Conservation (phyloP, 2,113 vertebrate species). For the Oplegnathus fasciatus region DNA sequence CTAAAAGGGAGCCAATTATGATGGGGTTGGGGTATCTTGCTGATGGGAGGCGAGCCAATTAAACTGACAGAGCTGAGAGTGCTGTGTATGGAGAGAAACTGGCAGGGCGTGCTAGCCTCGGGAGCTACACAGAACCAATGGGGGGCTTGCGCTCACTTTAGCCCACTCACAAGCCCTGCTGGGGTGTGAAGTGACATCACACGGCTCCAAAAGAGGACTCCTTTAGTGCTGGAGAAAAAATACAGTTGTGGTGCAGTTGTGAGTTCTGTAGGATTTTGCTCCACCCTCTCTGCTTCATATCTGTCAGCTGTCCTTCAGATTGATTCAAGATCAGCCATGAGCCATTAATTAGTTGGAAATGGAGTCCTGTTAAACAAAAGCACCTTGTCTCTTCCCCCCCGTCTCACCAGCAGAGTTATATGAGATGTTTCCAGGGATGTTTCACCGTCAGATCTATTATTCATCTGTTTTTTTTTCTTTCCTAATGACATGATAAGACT, state of each 20-base stretch:
- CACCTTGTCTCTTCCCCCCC: constrained; percentile 59
- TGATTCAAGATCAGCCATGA: constrained; percentile 57
- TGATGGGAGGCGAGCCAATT: constrained; percentile 84
- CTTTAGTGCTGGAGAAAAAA: constrained; percentile 20
- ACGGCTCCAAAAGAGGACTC: constrained; percentile 47
- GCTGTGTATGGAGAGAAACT: constrained; percentile 64
- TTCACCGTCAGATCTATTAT: constrained; percentile 83
- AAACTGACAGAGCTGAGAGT: constrained; percentile 79
- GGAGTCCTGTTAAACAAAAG: constrained; percentile 78
- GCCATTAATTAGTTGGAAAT: constrained; percentile 75
- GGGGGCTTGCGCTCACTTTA: constrained; percentile 58
- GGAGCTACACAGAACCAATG: constrained; percentile 63
- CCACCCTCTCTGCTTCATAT: constrained; percentile 16
- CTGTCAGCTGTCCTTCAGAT: constrained; percentile 48
- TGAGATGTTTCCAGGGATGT: constrained; percentile 66
- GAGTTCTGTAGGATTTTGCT: not conserved
- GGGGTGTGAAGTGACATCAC: constrained; percentile 71
- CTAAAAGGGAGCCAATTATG: constrained; percentile 83
- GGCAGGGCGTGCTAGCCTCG: constrained; percentile 62
- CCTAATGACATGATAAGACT: constrained; percentile 77
- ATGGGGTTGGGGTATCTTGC: constrained; percentile 73
- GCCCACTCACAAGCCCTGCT: constrained; percentile 58
- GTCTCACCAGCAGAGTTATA: constrained; percentile 50
- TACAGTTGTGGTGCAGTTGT: constrained; percentile 11
- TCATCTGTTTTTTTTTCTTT: constrained; percentile 72